Conservation (phyloP, 2,888 invertebrate genomes). For the Scaptomyza polygonia region DNA sequence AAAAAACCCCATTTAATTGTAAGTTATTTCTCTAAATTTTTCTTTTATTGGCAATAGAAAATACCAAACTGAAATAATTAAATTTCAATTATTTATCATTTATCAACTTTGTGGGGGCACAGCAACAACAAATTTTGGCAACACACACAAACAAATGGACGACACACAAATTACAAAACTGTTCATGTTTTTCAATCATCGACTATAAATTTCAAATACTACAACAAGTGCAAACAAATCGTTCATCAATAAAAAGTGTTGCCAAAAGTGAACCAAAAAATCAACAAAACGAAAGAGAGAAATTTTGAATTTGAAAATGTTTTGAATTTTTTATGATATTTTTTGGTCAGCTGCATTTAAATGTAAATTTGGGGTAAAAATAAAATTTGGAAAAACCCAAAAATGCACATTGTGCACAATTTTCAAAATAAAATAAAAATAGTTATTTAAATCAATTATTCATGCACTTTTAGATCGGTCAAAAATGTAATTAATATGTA, state of each 20-base stretch:
- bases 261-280: constrained; percentile 40
- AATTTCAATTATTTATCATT: constrained; percentile 54
- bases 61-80: constrained; percentile 26
- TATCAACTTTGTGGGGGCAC: constrained; percentile 35
- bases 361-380: constrained; percentile 37
- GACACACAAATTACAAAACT: constrained; percentile 44
- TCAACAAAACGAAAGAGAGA: constrained; percentile 24
- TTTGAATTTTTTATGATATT: constrained; percentile 42
- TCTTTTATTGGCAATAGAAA: neutral
- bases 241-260: constrained; percentile 58
- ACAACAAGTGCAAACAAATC: constrained; percentile 40
- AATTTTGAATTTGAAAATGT: constrained; percentile 29
- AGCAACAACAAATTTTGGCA: constrained; percentile 8
- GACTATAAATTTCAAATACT: constrained; percentile 63
- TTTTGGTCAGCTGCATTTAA: constrained; percentile 43
- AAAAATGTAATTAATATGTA: constrained; percentile 71
- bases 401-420: constrained; percentile 37
- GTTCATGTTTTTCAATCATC: constrained; percentile 59
- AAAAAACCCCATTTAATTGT: neutral
- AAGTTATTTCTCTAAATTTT: neutral
- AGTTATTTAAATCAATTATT: constrained; percentile 63
- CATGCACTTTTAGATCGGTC: constrained; percentile 63
- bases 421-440: constrained; percentile 23
- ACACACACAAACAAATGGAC: constrained; percentile 11
- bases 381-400: constrained; percentile 15